phyloP scores from a whole-genome alignment of 2,888 invertebrate species.

The Cordilura impudica region DNA sequence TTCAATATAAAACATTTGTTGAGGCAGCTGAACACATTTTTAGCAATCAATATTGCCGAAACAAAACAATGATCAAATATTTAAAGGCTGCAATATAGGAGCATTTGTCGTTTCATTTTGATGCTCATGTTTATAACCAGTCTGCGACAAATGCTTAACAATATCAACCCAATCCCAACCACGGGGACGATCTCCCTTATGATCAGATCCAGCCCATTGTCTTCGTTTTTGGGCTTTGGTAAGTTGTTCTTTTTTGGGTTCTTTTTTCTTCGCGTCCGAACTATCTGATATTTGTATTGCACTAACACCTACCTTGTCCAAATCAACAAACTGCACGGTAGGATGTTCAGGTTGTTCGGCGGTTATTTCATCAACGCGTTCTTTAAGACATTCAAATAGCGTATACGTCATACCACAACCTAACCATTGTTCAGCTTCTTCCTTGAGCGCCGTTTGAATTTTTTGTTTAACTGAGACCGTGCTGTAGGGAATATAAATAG shows the following conservation, averaged over 20 bases:
- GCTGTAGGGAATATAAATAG: constrained; percentile 78
- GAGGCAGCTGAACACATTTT: constrained; percentile 31
- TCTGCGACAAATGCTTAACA: constrained; percentile 95
- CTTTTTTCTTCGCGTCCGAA: constrained; percentile 79
- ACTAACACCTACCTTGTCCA: constrained; percentile 70
- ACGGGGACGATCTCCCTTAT: constrained; percentile 89
- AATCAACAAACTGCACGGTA: constrained; percentile 63
- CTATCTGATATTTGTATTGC: constrained; percentile 74
- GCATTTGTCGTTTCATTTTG: constrained; percentile 48
- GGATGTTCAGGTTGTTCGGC: constrained; percentile 83
- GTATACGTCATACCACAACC: constrained; percentile 97
- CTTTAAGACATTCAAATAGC: constrained; percentile 93
- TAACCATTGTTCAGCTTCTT: constrained; percentile 89
- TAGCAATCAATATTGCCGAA: background rate
- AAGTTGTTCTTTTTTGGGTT: constrained; percentile 88
- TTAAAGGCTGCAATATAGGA: constrained; percentile 68
- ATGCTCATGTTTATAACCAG: constrained; percentile 76
- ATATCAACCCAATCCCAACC: constrained; percentile 98
- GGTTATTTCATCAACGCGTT: constrained; percentile 85
- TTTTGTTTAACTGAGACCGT: constrained; percentile 84
- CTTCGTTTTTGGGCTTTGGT: constrained; percentile 95
- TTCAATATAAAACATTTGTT: constrained; percentile 10
- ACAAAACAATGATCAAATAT: constrained; percentile 63
- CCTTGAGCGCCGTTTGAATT: constrained; percentile 81
- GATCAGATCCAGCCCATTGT: constrained; percentile 90